Evolutionary conservation across 2,797 vertebrate species (phyloP).

Genomic region (Danionella dracula): DNA sequence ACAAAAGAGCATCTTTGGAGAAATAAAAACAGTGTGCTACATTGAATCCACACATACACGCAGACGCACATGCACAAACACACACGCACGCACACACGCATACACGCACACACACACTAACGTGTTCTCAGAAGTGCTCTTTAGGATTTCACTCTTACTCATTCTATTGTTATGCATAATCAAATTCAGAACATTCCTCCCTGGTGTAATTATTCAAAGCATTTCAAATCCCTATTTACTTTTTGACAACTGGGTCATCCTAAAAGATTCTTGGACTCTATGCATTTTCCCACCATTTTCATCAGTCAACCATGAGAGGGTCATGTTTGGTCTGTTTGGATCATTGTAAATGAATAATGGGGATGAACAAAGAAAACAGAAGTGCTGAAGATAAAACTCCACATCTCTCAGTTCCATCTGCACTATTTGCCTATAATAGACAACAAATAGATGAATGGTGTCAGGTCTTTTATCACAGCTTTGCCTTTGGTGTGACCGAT

Average conservation of each 20-base stretch:
- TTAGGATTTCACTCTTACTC: neutral
- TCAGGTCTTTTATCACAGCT: conserved; percentile 11
- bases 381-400: conserved; percentile 48
- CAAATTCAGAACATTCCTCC: conserved; percentile 8
- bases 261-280: neutral
- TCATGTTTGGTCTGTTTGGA: neutral
- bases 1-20: neutral
- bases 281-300: neutral
- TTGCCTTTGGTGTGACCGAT: neutral
- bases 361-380: conserved; percentile 58
- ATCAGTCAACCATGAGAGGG: conserved; percentile 2
- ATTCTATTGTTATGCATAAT: conserved; percentile 11
- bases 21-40: neutral
- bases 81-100: neutral
- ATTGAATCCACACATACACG: neutral
- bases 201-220: conserved; percentile 25
- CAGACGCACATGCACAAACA: neutral
- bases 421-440: conserved; percentile 25
- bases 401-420: conserved; percentile 48
- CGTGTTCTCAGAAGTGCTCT: neutral
- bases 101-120: conserved; percentile 15
- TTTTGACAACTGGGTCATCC: conserved; percentile 5
- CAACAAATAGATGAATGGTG: conserved; percentile 25
- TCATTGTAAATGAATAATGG: conserved; percentile 52
- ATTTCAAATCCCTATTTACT: neutral